Evolutionary conservation across 2,113 vertebrate species (phyloP), one percentile per base, ranked within the genome.

Genomic region (Dasyprocta punctata): DNA sequence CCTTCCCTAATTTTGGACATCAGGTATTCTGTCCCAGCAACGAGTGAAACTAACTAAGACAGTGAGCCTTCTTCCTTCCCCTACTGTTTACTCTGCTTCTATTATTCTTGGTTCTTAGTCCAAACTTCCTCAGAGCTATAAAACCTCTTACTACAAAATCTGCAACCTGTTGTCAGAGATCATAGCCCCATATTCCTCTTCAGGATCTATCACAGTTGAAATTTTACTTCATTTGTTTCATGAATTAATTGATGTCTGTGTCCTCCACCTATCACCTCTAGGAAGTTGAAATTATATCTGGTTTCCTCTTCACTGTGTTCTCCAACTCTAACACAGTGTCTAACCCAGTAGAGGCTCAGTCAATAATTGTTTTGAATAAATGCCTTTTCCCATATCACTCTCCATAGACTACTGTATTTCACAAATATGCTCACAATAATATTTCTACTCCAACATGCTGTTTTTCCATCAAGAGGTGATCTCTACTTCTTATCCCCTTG

Each of bases 301-400:
- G 4, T 61, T 97, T 92, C 81, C 56, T 90, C 49, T 38, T 73
- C 56, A 41, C 19, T 47, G 7, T 60, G 11, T 54, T 47, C 56
- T 1, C 36, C 30, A 87, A 9, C 77, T 90, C 87, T 58, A 49
- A 7, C 12, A 3, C 33, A 13, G 28, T n/a, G 38, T 22, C 17
- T 69, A 67, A 58, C 44, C 33, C 28, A 78, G 49, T 19, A 92
- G 36, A 92, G 71, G 63, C 24, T 89, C 19, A 58, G 47, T 30
- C 73, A 85, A 91, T 85, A 94, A 78, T 85, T 47, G 1, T 14
- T 96, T 52, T 73, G 47, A 93, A 81, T 47, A 38, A 86, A n/a
- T 85, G 61, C 9, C 16, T 90, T 94, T 85, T 38, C 44, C 44
- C 52, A 54, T 13, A 26, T 78, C 81, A 89, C 36, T 86, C 44